Percentiles rank a stretch among this genome's conserved stretches.
These are phyloP conservation scores for Scaptomyza reducta DNA, from an alignment of 2,888 invertebrate species.

Conservation along the genomic window DNA sequence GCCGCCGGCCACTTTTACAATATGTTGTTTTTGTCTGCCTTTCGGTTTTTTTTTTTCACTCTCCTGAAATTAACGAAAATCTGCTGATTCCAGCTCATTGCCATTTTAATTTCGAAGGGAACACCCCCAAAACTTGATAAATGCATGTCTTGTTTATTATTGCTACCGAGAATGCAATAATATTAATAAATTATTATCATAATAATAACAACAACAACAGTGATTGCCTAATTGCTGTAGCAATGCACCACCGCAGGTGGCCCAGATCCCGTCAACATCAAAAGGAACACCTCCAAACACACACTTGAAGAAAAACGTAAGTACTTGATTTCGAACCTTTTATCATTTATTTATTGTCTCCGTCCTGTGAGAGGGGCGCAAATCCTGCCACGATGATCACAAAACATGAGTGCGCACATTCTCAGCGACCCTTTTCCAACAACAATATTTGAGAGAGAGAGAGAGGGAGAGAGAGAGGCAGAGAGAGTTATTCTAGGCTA, in stretches of 20 bases:
- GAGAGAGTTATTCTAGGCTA: constrained; percentile 11
- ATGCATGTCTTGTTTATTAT: constrained; percentile 53
- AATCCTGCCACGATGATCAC: constrained; percentile 50
- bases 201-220: constrained; percentile 42
- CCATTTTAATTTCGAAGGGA: constrained; percentile 82
- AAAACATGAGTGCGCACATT: constrained; percentile 67
- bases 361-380: constrained; percentile 38
- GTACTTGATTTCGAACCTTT: constrained; percentile 22
- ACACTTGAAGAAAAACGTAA: neutral
- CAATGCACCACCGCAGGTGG: constrained; percentile 74
- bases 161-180: constrained; percentile 49
- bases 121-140: neutral
- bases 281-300: constrained; percentile 27
- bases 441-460: constrained; percentile 43
- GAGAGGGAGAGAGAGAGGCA: constrained; percentile 8
- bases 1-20: constrained; percentile 39
- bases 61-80: constrained; percentile 81
- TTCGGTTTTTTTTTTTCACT: constrained; percentile 24
- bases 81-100: constrained; percentile 85
- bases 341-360: neutral
- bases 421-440: constrained; percentile 53
- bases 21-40: constrained; percentile 29
- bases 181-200: constrained; percentile 28
- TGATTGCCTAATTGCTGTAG: constrained; percentile 54
- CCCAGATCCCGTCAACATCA: constrained; percentile 65